Conservation (phyloP, 2,888 invertebrate genomes). For the Drosophila pegasa region DNA sequence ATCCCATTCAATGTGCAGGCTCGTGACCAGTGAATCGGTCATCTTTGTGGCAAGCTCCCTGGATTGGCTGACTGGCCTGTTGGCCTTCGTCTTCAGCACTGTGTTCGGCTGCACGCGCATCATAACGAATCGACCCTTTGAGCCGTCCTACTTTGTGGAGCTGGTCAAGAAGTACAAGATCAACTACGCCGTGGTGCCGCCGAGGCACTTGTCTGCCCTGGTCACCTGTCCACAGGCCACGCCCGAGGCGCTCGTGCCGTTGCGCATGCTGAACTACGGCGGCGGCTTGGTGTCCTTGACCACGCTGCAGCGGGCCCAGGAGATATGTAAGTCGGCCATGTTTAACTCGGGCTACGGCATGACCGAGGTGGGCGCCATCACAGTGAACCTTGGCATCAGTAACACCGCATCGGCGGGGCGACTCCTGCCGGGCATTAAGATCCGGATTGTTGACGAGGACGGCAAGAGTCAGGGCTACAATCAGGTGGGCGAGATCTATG, state of each 20-base stretch:
- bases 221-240: slow-evolving; percentile 58
- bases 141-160: slow-evolving; percentile 64
- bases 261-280: slow-evolving; percentile 64
- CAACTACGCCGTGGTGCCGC: slow-evolving; percentile 60
- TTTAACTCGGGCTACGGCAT: slow-evolving; percentile 71
- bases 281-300: slow-evolving; percentile 63
- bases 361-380: slow-evolving; percentile 70
- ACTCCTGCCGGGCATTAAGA: slow-evolving; percentile 50
- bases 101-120: slow-evolving; percentile 63
- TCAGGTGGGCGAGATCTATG: slow-evolving; percentile 78
- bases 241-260: slow-evolving; percentile 52
- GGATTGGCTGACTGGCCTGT: slow-evolving; percentile 73
- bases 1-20: slow-evolving; percentile 22
- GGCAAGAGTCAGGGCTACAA: slow-evolving; percentile 61
- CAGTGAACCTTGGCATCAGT: slow-evolving; percentile 55
- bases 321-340: slow-evolving; percentile 55
- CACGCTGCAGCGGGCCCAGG: slow-evolving; percentile 60
- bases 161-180: slow-evolving; percentile 73
- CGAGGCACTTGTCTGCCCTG: slow-evolving; percentile 65
- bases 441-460: slow-evolving; percentile 75
- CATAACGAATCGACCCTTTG: slow-evolving; percentile 65
- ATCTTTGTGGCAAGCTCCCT: slow-evolving; percentile 59
- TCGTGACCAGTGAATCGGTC: slow-evolving; percentile 49
- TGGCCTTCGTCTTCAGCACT: slow-evolving; percentile 52
- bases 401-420: slow-evolving; percentile 71